A percentile compares a stretch with the other conserved stretches of the same genome.
These are phyloP conservation scores for Drosophila nr. perissopoda DNA, from an alignment of 2,888 invertebrate species.

Conservation along the genomic window DNA sequence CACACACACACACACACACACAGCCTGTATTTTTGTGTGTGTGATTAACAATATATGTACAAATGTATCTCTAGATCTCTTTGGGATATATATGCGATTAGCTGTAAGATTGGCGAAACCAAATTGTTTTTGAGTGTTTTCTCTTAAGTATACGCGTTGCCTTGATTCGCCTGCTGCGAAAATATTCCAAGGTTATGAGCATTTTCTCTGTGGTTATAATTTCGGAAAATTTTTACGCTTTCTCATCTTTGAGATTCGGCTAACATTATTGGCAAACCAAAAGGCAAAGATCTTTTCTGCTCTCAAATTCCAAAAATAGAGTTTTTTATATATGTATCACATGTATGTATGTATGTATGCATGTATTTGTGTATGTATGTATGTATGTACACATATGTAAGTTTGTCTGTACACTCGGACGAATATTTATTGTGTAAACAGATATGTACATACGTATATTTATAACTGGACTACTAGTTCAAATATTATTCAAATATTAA, in stretches of 20 bases:
- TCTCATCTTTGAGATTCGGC: conserved; percentile 27
- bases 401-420: neutral
- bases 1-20: neutral
- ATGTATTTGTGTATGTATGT: neutral
- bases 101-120: conserved; percentile 9
- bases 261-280: conserved; percentile 18
- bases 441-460: conserved; percentile 3
- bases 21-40: conserved; percentile 20
- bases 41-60: conserved; percentile 20
- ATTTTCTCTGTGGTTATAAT: conserved; percentile 48
- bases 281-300: conserved; percentile 19
- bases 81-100: neutral
- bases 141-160: conserved; percentile 20
- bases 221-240: conserved; percentile 31
- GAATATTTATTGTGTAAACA: conserved; percentile 23
- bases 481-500: neutral
- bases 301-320: conserved; percentile 53
- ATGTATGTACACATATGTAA: conserved; percentile 10
- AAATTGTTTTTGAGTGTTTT: conserved; percentile 3
- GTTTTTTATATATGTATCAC: conserved; percentile 17
- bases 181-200: conserved; percentile 55
- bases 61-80: neutral
- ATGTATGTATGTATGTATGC: neutral
- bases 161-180: conserved; percentile 36
- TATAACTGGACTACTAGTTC: conserved; percentile 9